phyloP scores from a whole-genome alignment of 2,113 vertebrate species.

The Sialia sialis region DNA sequence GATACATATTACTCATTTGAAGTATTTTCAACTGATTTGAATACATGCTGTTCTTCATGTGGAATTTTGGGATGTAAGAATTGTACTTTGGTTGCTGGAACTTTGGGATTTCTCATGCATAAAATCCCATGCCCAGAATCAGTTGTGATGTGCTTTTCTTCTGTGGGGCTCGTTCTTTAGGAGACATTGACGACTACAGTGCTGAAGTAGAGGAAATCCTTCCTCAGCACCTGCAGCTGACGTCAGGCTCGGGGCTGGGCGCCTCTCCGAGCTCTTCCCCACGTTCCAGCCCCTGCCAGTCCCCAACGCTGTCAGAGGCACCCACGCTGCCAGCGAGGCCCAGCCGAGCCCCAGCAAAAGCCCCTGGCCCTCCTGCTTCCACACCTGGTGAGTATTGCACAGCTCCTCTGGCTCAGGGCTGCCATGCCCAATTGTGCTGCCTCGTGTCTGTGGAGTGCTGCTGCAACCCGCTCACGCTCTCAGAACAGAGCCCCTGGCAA shows the following conservation, averaged over 20 bases:
- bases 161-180: conserved; percentile 61
- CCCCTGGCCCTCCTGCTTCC: conserved; percentile 70
- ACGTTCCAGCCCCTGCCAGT: conserved; percentile 87
- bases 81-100: neutral
- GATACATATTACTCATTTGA: neutral
- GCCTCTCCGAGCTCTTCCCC: conserved; percentile 88
- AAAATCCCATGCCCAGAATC: neutral
- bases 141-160: neutral
- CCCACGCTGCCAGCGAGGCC: conserved; percentile 76
- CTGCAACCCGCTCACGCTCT: neutral
- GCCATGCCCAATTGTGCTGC: neutral
- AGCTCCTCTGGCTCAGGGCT: rapidly evolving
- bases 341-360: conserved; percentile 74
- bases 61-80: neutral
- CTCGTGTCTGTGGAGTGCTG: neutral
- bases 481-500: neutral
- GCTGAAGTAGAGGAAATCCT: conserved; percentile 92
- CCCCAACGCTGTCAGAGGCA: conserved; percentile 86
- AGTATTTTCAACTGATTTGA: neutral
- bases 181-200: conserved; percentile 89
- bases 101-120: neutral
- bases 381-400: conserved; percentile 59
- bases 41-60: neutral
- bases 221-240: conserved; percentile 90
- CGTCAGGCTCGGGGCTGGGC: conserved; percentile 75